These are phyloP conservation scores for Microplitis mediator DNA, from an alignment of 1,140 invertebrate species.

Conservation along the genomic window DNA sequence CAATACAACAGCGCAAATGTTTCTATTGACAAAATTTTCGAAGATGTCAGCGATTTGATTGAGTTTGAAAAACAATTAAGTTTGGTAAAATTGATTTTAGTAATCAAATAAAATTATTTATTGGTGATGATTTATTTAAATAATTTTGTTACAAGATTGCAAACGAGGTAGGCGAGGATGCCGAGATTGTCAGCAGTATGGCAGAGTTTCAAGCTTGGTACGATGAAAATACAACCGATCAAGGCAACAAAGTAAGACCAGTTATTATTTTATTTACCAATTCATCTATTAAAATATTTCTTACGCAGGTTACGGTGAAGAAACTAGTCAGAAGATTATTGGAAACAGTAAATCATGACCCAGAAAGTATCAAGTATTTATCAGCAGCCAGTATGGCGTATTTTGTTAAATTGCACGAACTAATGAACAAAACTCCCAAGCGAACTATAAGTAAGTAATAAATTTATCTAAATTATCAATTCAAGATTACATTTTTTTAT, in stretches of 20 bases:
- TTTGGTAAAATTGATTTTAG: no score
- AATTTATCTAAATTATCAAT: no score
- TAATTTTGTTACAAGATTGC: no score
- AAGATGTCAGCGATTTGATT: constrained; percentile 20
- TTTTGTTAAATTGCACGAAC: background rate
- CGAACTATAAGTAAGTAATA: constrained; percentile 10
- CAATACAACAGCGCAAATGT: constrained; percentile 19
- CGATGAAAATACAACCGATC: background rate
- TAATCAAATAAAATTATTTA: no score
- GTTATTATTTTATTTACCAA: background rate
- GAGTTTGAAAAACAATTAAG: constrained; percentile 19
- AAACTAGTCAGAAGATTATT: background rate
- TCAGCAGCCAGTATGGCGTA: background rate
- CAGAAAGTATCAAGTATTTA: no score
- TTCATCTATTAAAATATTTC: background rate
- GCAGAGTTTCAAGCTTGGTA: background rate
- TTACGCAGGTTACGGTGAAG: background rate
- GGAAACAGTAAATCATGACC: background rate
- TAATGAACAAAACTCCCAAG: constrained; percentile 11
- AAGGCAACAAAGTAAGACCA: background rate
- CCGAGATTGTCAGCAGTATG: background rate
- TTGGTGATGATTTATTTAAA: no score
- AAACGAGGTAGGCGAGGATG: no score
- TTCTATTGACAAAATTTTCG: background rate
- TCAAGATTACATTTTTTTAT: background rate